These are phyloP conservation scores for Physella acuta DNA, from an alignment of 1,140 invertebrate genomes.

Conservation along the genomic window DNA sequence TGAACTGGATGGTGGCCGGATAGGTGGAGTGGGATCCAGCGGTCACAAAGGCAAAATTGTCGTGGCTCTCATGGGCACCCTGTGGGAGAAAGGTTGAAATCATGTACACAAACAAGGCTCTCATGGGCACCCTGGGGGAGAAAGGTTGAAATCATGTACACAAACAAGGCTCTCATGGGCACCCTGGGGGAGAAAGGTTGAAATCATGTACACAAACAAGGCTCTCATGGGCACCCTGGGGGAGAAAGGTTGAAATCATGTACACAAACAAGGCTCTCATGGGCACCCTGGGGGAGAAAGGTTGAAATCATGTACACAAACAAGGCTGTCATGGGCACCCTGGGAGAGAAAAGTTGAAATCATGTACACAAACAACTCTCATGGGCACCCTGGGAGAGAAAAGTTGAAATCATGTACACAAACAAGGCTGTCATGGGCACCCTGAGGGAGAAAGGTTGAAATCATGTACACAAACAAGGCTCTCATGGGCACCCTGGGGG, in stretches of 20 bases:
- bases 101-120: neutral
- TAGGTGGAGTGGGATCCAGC: slow-evolving; percentile 27
- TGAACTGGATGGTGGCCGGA: slow-evolving; percentile 28
- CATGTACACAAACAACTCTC: neutral
- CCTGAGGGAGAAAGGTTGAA: neutral
- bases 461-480: neutral
- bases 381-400: neutral
- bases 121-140: neutral
- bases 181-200: neutral
- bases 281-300: neutral
- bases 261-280: neutral
- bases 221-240: neutral
- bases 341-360: neutral
- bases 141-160: neutral
- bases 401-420: neutral
- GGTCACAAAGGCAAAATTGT: slow-evolving; percentile 32
- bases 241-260: neutral
- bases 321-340: too few species aligned
- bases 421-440: slow-evolving; percentile 21
- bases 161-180: neutral
- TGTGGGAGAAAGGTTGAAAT: neutral
- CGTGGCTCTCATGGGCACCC: slow-evolving; percentile 24
- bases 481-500: neutral
- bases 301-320: neutral
- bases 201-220: neutral